Base-by-base conservation (phyloP, 2,797 vertebrate genomes). In the Xenentodon cancila region DNA sequence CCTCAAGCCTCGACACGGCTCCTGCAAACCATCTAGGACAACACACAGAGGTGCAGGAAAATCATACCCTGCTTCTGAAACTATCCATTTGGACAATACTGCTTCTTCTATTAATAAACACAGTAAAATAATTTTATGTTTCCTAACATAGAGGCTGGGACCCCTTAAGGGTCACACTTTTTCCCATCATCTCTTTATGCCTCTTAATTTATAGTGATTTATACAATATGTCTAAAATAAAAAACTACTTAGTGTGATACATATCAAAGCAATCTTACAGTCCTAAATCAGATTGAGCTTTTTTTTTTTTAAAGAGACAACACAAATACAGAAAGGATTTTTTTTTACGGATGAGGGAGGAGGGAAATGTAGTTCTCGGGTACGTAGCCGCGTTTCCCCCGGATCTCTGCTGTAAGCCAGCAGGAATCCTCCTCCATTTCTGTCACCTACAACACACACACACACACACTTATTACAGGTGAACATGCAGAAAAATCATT, bases 381-480 rank as follows among this genome's bases (percentile, higher is more conserved):
- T 46, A 97, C 72, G 0, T 92, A 96, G 16, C 96, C 96, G 59
- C 95, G 93, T 0, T 82, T 85, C 7, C 96, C 96, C 0, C 84
- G 90, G 48, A 96, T 90, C 88, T 98, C 96, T 0, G 95, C 96
- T 79, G 95, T 95, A 86, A 92, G 93, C 96, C 96, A 97, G 75
- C 94, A 95, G 73, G 95, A 95, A 64, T 97, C 95, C 0, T 96
- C 95, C 51, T 97, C 96, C 95, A 97, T 96, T 81, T 96, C 97
- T 72, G 94, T 92, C 86, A 98, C 95, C 96, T 98, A 84, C 1
- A 64, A 25, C 25, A 25, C 25, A 77, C 65, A 79, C 25, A 77
- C 65, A 79, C 12, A 43, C 17, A 59, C 43, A 66, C 2, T 69
- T 49, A 74, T 19, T 44, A 47, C 21, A n/a, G 1, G 9, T 18